Evolutionary conservation across 1,140 invertebrate genomes (phyloP).

Genomic region (Stenopsyche tienmushanensis): DNA sequence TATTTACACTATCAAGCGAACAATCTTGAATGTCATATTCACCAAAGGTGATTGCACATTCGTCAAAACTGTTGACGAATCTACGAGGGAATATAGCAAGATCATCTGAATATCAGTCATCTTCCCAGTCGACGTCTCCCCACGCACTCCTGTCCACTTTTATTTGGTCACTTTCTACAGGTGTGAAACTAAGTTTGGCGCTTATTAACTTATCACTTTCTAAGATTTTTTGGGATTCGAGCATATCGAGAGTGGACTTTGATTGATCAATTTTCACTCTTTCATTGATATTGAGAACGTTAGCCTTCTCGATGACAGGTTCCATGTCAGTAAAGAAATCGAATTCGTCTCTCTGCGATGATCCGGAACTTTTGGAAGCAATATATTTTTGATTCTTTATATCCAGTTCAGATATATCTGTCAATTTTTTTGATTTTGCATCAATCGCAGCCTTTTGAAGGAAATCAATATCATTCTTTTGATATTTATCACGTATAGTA

Average conservation of each 20-base stretch:
- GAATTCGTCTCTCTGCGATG: slow-evolving; percentile 58
- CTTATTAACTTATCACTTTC: slow-evolving; percentile 35
- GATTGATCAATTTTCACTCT: neutral
- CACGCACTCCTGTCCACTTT: slow-evolving; percentile 46
- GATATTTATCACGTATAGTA: too few relatives aligned
- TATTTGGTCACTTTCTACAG: slow-evolving; percentile 46
- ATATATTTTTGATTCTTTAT: slow-evolving; percentile 68
- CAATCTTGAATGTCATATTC: neutral
- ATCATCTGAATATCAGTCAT: slow-evolving; percentile 34
- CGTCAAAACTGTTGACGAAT: neutral
- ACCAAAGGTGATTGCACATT: neutral
- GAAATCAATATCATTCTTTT: slow-evolving; percentile 37
- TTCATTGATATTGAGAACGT: slow-evolving; percentile 44
- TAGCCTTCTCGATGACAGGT: slow-evolving; percentile 71
- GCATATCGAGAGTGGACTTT: neutral
- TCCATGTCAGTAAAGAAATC: slow-evolving; percentile 85
- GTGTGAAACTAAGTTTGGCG: slow-evolving; percentile 53
- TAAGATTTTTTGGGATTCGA: neutral
- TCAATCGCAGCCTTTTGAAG: slow-evolving; percentile 50
- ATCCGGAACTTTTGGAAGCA: slow-evolving; percentile 44
- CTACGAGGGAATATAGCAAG: neutral
- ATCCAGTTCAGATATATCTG: slow-evolving; percentile 70
- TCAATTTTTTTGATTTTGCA: slow-evolving; percentile 54
- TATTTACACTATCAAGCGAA: slow-evolving; percentile 16
- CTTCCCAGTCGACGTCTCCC: slow-evolving; percentile 47